Conservation (phyloP, 2,113 vertebrate genomes). For the Actenoides hombroni region DNA sequence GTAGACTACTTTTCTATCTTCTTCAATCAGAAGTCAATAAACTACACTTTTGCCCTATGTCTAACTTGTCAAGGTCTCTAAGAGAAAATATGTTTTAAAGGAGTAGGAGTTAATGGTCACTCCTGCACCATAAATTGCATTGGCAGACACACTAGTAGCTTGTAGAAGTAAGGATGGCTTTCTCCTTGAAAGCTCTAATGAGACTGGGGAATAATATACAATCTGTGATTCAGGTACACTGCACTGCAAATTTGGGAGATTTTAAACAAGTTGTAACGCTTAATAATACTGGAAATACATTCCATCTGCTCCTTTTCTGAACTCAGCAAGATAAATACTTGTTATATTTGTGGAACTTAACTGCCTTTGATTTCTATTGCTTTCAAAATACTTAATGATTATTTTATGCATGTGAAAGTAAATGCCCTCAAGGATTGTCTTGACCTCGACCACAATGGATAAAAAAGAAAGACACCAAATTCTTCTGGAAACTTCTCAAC, state of each 20-base stretch:
- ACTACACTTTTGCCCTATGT: slow-evolving; percentile 69
- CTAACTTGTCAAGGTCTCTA: slow-evolving; percentile 75
- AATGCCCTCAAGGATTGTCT: slow-evolving; percentile 41
- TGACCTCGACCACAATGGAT: neutral
- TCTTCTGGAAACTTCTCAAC: slow-evolving; percentile 47
- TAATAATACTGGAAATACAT: slow-evolving; percentile 56
- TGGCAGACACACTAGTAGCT: slow-evolving; percentile 68
- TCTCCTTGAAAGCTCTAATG: slow-evolving; percentile 78
- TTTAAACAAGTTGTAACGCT: slow-evolving; percentile 66
- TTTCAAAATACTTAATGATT: slow-evolving; percentile 46
- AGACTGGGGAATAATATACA: slow-evolving; percentile 75
- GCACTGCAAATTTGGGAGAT: slow-evolving; percentile 54
- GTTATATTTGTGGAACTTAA: slow-evolving; percentile 55
- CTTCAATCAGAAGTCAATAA: slow-evolving; percentile 74
- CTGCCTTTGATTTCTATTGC: slow-evolving; percentile 47
- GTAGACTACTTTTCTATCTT: slow-evolving; percentile 71
- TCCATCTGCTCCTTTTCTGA: slow-evolving; percentile 63
- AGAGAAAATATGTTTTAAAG: slow-evolving; percentile 74
- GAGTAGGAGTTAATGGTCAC: slow-evolving; percentile 74
- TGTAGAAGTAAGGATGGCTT: slow-evolving; percentile 73
- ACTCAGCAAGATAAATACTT: slow-evolving; percentile 46
- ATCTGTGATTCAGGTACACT: slow-evolving; percentile 66
- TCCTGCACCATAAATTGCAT: slow-evolving; percentile 71
- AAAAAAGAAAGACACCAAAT: slow-evolving; percentile 28
- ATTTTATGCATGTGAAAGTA: slow-evolving; percentile 42